Percentiles rank a stretch among this genome's conserved stretches.
Conservation (phyloP, 2,888 invertebrate species). For the Rhamnusium bicolor region DNA sequence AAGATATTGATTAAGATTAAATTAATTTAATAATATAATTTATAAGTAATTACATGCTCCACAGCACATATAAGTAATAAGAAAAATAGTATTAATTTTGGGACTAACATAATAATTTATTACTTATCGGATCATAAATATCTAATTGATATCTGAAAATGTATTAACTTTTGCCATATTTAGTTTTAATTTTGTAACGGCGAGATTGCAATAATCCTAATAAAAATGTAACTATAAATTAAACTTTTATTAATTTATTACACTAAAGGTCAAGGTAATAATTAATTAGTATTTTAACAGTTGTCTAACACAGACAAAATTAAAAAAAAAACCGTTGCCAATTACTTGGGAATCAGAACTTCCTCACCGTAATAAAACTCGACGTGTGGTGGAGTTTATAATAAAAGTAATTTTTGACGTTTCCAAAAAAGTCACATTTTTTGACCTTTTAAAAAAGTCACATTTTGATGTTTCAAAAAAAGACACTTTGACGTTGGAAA, state of each 20-base stretch:
- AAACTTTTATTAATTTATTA: background rate
- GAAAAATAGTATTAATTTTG: background rate
- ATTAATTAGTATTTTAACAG: background rate
- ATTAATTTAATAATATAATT: background rate
- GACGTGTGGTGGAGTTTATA: too few relatives aligned
- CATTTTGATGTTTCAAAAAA: too few relatives aligned
- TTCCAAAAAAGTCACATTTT: too few relatives aligned
- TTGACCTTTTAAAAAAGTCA: too few relatives aligned
- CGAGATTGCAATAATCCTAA: background rate
- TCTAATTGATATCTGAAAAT: background rate
- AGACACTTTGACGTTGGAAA: too few relatives aligned
- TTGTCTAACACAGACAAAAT: too few relatives aligned
- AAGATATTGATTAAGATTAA: background rate
- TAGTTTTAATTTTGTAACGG: background rate
- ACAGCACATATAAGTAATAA: background rate
- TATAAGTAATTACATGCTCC: background rate
- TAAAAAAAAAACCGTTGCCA: too few relatives aligned
- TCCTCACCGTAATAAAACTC: too few relatives aligned
- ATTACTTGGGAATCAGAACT: too few relatives aligned
- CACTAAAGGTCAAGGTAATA: background rate
- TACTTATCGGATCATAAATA: slow-evolving; percentile 5
- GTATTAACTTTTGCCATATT: background rate
- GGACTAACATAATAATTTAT: background rate
- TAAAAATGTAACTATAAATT: background rate
- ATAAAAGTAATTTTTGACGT: too few relatives aligned